These are phyloP conservation scores for Rhamphomyia laevipes DNA, from an alignment of 2,888 invertebrate species.

Conservation along the genomic window DNA sequence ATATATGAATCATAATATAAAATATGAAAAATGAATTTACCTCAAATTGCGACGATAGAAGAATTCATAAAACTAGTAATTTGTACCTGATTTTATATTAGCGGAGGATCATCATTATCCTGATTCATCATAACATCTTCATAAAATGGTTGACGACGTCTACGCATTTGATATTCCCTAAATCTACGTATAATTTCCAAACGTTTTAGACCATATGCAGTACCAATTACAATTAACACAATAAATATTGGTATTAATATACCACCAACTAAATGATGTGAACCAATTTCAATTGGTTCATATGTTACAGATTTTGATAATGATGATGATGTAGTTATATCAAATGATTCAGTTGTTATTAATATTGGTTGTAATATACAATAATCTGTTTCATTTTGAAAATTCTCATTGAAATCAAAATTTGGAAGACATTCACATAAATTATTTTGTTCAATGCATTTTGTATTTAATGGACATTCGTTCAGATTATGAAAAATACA, in stretches of 20 bases:
- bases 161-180: conserved; percentile 16
- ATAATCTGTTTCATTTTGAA: conserved; percentile 9
- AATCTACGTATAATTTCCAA: conserved; percentile 18
- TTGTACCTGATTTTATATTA: conserved; percentile 17
- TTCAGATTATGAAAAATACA: conserved; percentile 1
- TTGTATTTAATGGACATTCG: conserved; percentile 1
- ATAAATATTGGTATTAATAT: conserved; percentile 20
- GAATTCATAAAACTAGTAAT: not conserved
- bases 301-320: not conserved
- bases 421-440: conserved; percentile 6
- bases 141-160: conserved; percentile 21
- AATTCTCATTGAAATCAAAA: conserved; percentile 8
- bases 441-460: not conserved
- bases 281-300: conserved; percentile 1
- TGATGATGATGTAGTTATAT: not conserved
- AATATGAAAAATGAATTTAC: too few relatives aligned
- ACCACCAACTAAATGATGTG: conserved; percentile 20
- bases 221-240: conserved; percentile 17
- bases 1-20: too few relatives aligned
- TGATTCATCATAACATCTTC: conserved; percentile 23
- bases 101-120: conserved; percentile 21
- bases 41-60: too few relatives aligned
- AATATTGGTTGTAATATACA: conserved; percentile 3
- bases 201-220: conserved; percentile 17
- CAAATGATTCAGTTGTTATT: not conserved